Base-by-base conservation (phyloP, 2,113 vertebrate species). In the Porphyrio hochstetteri region DNA sequence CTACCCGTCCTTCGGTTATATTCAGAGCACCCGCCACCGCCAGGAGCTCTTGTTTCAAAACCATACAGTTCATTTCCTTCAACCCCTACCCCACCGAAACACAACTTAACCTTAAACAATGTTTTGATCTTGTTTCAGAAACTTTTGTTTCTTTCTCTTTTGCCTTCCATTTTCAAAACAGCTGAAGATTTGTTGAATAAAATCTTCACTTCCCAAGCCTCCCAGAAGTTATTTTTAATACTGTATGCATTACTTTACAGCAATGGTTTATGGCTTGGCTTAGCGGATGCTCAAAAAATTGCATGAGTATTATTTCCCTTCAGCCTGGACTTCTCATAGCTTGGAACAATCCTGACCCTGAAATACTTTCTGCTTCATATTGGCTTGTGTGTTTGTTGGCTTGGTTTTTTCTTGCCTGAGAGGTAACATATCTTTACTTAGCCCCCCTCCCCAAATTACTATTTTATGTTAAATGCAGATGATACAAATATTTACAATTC, bases 261-360 rank as follows among this genome's bases (percentile, higher is more conserved):
- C 65, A 74, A 67, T 74, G 88, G 80, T 91, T 95, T 97, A 91
- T 74, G 70, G 67, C 67, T 92, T 85, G 88, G 81, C 36, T 85
- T 90, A 87, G 40, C 35, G 57, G 44, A 89, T 65, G 64, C 31
- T 88, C 35, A 60, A 83, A 86, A 85, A 76, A 56, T 55, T 77
- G 50, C 55, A 65, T 0, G 0, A 75, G 42, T 88, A 38, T 63
- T 84, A 87, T 65, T 92, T 84, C 63, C 46, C 36, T 40, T 91
- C 50, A 79, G 70, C 55, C 78, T 81, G 18, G n/a, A 69, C 50
- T 75, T 55, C 59, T 71, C 64, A 44, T 7, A 88, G 48, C 31
- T 63, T 87, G 57, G 72, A 86, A 81, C 72, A 65, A 65, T 35
- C 14, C 53, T 38, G 64, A 84, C 28, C 63, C 65, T 79, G 61